Evolutionary conservation across 2,797 vertebrate species (phyloP).

Genomic region (Atherinosoma microstoma): DNA sequence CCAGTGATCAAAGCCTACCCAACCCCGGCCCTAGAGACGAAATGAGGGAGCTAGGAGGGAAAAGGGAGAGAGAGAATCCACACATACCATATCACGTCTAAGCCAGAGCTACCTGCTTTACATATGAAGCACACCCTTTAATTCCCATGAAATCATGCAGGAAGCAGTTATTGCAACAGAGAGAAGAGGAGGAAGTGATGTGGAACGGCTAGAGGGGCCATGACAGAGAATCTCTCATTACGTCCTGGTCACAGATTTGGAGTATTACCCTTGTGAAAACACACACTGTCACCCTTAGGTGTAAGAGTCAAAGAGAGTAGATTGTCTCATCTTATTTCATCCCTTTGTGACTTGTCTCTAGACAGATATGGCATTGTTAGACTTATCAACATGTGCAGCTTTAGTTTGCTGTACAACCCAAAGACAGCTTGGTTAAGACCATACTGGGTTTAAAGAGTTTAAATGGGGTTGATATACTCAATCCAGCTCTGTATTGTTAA

Average conservation of each 20-base stretch:
- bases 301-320: conserved; percentile 62
- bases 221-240: conserved; percentile 77
- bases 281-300: conserved; percentile 59
- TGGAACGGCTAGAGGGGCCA: conserved; percentile 71
- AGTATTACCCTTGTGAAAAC: conserved; percentile 72
- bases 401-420: conserved; percentile 32
- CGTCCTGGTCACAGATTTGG: conserved; percentile 72
- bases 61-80: conserved; percentile 42
- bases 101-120: conserved; percentile 70
- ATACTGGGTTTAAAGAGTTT: conserved; percentile 10
- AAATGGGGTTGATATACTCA: background rate
- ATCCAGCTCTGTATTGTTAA: background rate
- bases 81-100: conserved; percentile 57
- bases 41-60: conserved; percentile 27
- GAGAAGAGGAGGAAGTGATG: conserved; percentile 63
- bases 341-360: conserved; percentile 50
- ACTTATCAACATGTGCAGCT: conserved; percentile 45
- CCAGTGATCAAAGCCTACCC: conserved; percentile 78
- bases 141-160: conserved; percentile 78
- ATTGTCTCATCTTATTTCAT: conserved; percentile 65
- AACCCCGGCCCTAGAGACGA: conserved; percentile 54
- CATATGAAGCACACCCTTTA: conserved; percentile 80
- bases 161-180: conserved; percentile 66
- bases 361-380: conserved; percentile 43
- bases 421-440: conserved; percentile 34